Evolutionary conservation across 2,888 invertebrate genomes (phyloP).

Genomic region (Apodemia mormo): DNA sequence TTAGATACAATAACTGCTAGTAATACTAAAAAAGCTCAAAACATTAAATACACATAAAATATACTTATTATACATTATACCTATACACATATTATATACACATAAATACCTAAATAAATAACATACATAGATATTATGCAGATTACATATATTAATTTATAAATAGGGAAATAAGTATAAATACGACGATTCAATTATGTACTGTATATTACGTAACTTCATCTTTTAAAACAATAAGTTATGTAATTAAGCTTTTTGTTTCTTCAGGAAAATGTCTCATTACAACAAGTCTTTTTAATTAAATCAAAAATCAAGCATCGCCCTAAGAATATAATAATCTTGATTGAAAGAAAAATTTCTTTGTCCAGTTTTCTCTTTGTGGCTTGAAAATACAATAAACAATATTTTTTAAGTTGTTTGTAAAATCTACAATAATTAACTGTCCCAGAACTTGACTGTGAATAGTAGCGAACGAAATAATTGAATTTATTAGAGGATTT

Average conservation of each 20-base stretch:
- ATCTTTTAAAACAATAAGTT: background rate
- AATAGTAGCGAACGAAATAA: background rate
- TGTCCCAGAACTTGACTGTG: background rate
- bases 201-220: no score
- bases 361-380: constrained; percentile 1
- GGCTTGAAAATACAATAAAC: background rate
- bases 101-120: no score
- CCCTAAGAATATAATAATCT: no score
- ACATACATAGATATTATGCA: no score
- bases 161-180: no score
- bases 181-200: no score
- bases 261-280: background rate
- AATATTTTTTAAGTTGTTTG: background rate
- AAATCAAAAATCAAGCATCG: background rate
- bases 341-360: constrained; percentile 4
- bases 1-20: no score
- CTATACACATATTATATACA: no score
- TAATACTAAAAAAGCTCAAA: no score
- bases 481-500: background rate
- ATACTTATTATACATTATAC: no score
- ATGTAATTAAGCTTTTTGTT: background rate
- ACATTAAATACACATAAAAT: no score
- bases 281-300: background rate
- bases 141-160: no score
- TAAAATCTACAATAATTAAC: background rate